These are phyloP conservation scores for Scolopax mira DNA, from an alignment of 2,113 vertebrate species.

Conservation along the genomic window DNA sequence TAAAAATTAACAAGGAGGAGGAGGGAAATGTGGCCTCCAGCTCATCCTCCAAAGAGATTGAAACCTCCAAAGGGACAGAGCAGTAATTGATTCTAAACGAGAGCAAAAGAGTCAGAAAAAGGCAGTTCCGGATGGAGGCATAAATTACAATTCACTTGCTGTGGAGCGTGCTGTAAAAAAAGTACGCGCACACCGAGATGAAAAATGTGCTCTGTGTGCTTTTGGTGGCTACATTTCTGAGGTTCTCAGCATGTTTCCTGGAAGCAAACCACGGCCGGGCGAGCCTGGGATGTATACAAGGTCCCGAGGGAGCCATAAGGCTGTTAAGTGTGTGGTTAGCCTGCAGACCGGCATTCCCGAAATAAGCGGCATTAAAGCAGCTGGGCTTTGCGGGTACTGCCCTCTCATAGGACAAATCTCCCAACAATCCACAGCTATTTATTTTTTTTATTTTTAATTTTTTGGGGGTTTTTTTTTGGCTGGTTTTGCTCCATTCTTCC, in stretches of 20 bases:
- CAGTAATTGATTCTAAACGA: not conserved
- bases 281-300: not conserved
- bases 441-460: too few species aligned
- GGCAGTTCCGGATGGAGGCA: not conserved
- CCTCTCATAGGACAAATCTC: not conserved
- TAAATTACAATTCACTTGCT: not conserved
- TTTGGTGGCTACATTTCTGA: conserved; percentile 5
- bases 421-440: not conserved
- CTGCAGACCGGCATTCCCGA: not conserved
- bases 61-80: not conserved
- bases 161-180: not conserved
- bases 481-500: not conserved
- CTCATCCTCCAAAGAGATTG: not conserved
- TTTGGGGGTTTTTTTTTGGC: not conserved
- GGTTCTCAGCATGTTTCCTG: conserved; percentile 12
- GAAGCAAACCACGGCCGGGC: not conserved
- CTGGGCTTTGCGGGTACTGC: not conserved
- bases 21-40: not conserved
- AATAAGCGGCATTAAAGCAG: not conserved
- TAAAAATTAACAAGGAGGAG: not conserved
- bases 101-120: not conserved
- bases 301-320: not conserved
- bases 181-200: not conserved
- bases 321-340: not conserved
- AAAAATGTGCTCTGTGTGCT: not conserved